Evolutionary conservation across 2,113 vertebrate genomes (phyloP).

Genomic region (Chaetura pelagica): DNA sequence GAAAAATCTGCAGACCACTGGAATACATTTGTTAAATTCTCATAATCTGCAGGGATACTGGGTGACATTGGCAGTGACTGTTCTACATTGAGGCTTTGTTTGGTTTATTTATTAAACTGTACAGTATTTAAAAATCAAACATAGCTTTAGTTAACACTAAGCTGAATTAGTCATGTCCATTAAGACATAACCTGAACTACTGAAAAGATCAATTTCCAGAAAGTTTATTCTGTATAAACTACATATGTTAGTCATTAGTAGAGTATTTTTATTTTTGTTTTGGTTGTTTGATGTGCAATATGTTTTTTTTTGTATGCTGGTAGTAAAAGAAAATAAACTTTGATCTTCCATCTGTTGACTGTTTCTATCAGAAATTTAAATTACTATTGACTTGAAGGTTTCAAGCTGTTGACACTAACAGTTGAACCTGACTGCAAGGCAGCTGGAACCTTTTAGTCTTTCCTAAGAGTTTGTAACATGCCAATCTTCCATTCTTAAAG

Average conservation of each 20-base stretch:
- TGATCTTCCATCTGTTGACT: constrained; percentile 96
- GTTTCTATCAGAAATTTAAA: constrained; percentile 66
- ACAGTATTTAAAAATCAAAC: constrained; percentile 99
- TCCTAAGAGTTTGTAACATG: accelerated
- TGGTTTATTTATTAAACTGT: constrained; percentile 99
- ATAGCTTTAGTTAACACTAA: constrained; percentile 94
- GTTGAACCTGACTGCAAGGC: neutral
- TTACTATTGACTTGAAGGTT: neutral
- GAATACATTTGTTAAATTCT: constrained; percentile 84
- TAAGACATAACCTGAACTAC: constrained; percentile 93
- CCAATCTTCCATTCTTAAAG: neutral
- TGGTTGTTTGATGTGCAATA: constrained; percentile 99
- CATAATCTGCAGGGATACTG: constrained; percentile 88
- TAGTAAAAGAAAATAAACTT: constrained; percentile 99
- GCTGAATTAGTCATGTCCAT: constrained; percentile 87
- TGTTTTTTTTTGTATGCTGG: constrained; percentile 98
- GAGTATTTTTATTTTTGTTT: constrained; percentile 90
- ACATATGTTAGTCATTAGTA: constrained; percentile 87
- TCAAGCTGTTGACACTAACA: neutral
- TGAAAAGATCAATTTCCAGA: constrained; percentile 96
- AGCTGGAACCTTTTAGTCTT: neutral
- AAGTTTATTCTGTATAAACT: constrained; percentile 89
- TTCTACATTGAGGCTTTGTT: constrained; percentile 93
- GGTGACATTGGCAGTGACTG: constrained; percentile 91
- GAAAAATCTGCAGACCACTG: constrained; percentile 83